A percentile compares a stretch with the other conserved stretches of the same genome.
Evolutionary conservation across 2,113 vertebrate species (phyloP).

Genomic region (Macaca mulatta): DNA sequence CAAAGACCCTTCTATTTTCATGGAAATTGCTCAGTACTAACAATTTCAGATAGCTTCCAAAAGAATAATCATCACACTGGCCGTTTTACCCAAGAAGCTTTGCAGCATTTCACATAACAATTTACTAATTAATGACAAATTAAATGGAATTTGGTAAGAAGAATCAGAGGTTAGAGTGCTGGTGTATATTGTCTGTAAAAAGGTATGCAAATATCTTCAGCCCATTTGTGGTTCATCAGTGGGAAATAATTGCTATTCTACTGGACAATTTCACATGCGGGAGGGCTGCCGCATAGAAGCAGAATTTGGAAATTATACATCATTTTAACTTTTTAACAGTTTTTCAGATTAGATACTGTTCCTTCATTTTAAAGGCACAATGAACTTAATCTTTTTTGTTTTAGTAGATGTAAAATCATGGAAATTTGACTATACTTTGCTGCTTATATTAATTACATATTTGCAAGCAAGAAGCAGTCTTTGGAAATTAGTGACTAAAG

Average conservation of each 20-base stretch:
- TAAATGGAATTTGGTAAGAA: conserved; percentile 80
- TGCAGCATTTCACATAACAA: conserved; percentile 78
- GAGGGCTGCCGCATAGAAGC: conserved; percentile 41
- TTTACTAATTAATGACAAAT: conserved; percentile 85
- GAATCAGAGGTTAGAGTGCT: conserved; percentile 75
- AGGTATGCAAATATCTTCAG: conserved; percentile 75
- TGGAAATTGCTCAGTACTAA: conserved; percentile 83
- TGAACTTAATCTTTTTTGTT: conserved; percentile 65
- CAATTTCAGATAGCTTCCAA: conserved; percentile 82
- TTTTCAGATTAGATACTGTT: conserved; percentile 65
- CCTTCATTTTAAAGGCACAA: conserved; percentile 51
- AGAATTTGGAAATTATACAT: conserved; percentile 69
- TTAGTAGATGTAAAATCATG: conserved; percentile 58
- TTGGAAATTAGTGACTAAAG: neutral
- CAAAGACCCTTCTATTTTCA: conserved; percentile 81
- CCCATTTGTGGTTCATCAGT: conserved; percentile 69
- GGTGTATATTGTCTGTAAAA: conserved; percentile 66
- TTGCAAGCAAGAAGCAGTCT: neutral
- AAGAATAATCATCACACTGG: conserved; percentile 80
- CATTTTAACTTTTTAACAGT: conserved; percentile 59
- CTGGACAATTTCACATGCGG: conserved; percentile 22
- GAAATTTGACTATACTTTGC: conserved; percentile 58
- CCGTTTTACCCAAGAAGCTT: conserved; percentile 75
- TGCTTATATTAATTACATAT: conserved; percentile 33
- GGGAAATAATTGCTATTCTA: conserved; percentile 77